Base-by-base conservation (phyloP, 2,797 vertebrate species). In the Telmatherina bonti region DNA sequence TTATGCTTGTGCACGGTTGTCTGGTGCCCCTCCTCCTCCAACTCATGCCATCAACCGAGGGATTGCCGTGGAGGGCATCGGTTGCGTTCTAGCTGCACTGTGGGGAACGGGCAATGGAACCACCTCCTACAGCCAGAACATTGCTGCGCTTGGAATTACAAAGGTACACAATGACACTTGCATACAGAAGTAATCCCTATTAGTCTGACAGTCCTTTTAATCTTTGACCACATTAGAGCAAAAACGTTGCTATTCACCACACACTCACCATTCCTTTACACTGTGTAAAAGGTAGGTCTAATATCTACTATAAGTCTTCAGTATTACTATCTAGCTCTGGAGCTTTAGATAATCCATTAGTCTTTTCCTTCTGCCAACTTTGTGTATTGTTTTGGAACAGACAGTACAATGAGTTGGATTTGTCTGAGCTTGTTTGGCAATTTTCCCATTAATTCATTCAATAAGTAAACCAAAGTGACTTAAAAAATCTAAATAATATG, bases 111-210 rank as follows among this genome's bases (percentile, higher is more conserved):
- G 95, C 18, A 96, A 95, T 26, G 95, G 94, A 10, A 96, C 95
- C 54, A 96, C 95, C 0, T 96, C 95, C 31, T 95, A 95, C 80
- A 96, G 95, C 58, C 94, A 96, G 76, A 96, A 96, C 85, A 94
- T 96, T 2, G 95, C 94, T 1, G 94, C 94, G 4, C 91, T 96
- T 0, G 94, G 95, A 22, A 95, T 96, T 12, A 95, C 95, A 18
- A 95, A 95, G 94, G 95, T 96, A 82, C 22, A 1, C 0, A 1
- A 47, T 20, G 24, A 16, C 24, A 49, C 45, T 22, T 11, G 45
- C n/a, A 4, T 1, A 0, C 36, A 51, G 3, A 65, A 24, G 10
- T 20, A 15, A 12, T 16, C 22, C n/a, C 12, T 13, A 1, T 24
- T 6, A 36, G 13, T 20, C 8, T 35, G 3, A n/a, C 8, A 35